phyloP scores from a whole-genome alignment of 2,888 invertebrate genomes.

The Diploptera punctata region DNA sequence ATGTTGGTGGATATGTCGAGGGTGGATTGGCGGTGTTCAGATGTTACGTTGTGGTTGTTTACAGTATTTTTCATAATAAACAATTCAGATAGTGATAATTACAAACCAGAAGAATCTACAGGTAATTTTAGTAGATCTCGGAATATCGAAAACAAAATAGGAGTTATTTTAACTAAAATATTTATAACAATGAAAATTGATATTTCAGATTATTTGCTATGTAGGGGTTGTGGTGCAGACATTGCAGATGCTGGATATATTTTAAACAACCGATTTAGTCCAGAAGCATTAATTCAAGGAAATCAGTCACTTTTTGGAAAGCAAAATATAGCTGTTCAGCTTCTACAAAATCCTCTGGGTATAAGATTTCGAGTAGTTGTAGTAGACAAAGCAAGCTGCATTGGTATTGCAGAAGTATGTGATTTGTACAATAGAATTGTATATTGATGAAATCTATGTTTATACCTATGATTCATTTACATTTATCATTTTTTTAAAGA shows the following conservation, averaged over 20 bases:
- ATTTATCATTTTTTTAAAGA: no score
- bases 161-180: no score
- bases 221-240: conserved; percentile 66
- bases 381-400: conserved; percentile 62
- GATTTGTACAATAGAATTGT: no score
- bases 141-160: no score
- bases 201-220: conserved; percentile 62
- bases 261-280: conserved; percentile 60
- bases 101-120: not conserved
- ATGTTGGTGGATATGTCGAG: conserved; percentile 3
- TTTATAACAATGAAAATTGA: no score
- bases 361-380: conserved; percentile 62
- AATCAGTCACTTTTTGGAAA: conserved; percentile 63
- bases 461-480: no score
- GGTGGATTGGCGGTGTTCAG: not conserved
- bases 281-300: conserved; percentile 56
- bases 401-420: conserved; percentile 59
- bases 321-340: conserved; percentile 62
- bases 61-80: not conserved
- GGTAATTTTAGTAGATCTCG: not conserved
- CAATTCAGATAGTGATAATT: not conserved
- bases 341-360: conserved; percentile 63
- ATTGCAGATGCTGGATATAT: conserved; percentile 62
- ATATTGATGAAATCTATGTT: no score
- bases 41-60: not conserved